Conservation (phyloP, 2,113 vertebrate species). For the Phrynosoma platyrhinos region DNA sequence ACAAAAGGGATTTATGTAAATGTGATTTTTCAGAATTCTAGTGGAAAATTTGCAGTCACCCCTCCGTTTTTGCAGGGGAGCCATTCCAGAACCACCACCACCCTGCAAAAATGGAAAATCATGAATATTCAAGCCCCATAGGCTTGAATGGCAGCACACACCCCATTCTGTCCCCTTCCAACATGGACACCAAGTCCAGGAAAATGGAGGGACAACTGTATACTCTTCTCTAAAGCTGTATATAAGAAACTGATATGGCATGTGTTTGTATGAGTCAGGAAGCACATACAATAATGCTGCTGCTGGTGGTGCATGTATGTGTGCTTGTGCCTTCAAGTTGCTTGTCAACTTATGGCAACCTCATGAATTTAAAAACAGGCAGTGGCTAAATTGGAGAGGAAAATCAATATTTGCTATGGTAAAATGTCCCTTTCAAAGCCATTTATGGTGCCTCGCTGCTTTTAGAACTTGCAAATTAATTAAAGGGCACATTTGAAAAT, state of each 20-base stretch:
- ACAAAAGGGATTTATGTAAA: slow-evolving; percentile 10
- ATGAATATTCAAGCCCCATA: no score
- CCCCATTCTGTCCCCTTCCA: no score
- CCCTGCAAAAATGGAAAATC: no score
- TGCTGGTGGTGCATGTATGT: no score
- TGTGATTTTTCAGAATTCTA: neutral
- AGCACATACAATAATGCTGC: no score
- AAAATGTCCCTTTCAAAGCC: neutral
- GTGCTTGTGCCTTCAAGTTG: no score
- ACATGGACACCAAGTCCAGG: no score
- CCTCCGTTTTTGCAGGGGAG: no score
- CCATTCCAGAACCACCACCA: no score
- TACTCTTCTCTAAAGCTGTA: neutral
- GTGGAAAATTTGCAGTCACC: neutral
- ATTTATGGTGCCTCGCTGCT: neutral
- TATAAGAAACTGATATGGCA: neutral
- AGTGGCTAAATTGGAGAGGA: neutral
- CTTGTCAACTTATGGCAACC: neutral
- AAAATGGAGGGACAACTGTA: no score
- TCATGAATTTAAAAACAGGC: neutral
- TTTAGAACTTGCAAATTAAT: neutral
- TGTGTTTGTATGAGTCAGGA: neutral
- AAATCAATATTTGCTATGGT: neutral
- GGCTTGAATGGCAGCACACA: no score
- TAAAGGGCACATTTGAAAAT: neutral